These are phyloP conservation scores for Myopa tessellatipennis DNA, from an alignment of 2,888 invertebrate genomes.

Conservation along the genomic window DNA sequence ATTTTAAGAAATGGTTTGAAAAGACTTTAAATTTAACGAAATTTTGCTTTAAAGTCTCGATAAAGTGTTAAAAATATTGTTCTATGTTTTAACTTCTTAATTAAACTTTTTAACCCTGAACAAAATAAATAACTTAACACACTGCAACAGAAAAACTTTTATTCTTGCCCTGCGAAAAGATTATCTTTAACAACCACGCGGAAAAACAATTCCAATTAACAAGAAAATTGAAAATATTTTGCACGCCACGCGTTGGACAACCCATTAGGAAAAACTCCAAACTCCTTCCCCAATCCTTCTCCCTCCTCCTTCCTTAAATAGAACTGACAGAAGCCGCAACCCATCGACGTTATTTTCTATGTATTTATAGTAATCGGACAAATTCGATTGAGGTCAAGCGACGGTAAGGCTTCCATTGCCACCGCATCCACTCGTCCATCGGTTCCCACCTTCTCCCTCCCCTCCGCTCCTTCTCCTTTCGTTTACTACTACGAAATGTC, in stretches of 20 bases:
- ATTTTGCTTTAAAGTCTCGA: not conserved
- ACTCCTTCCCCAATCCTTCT: not conserved
- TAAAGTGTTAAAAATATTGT: too few species aligned
- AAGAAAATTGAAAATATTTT: constrained; percentile 35
- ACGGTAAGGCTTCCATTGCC: not conserved
- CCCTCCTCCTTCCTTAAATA: not conserved
- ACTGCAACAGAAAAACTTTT: too few species aligned
- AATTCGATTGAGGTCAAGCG: not conserved
- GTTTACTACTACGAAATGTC: not conserved
- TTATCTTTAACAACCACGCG: too few species aligned
- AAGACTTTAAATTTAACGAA: not conserved
- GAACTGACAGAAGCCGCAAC: not conserved
- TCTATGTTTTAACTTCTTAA: too few species aligned
- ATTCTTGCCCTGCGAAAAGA: too few species aligned
- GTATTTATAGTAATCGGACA: not conserved
- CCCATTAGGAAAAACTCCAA: constrained; percentile 12
- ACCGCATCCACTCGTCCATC: too few species aligned
- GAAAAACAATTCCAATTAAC: constrained; percentile 2
- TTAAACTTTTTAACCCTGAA: too few species aligned
- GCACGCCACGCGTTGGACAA: constrained; percentile 20
- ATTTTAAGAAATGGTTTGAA: not conserved
- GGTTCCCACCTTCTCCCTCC: too few species aligned
- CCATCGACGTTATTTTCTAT: not conserved
- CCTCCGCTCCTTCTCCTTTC: not conserved
- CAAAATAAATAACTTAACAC: too few species aligned